Percentiles rank a stretch among this genome's conserved stretches.
phyloP scores from a whole-genome alignment of 2,797 vertebrate species.

The Miichthys miiuy region DNA sequence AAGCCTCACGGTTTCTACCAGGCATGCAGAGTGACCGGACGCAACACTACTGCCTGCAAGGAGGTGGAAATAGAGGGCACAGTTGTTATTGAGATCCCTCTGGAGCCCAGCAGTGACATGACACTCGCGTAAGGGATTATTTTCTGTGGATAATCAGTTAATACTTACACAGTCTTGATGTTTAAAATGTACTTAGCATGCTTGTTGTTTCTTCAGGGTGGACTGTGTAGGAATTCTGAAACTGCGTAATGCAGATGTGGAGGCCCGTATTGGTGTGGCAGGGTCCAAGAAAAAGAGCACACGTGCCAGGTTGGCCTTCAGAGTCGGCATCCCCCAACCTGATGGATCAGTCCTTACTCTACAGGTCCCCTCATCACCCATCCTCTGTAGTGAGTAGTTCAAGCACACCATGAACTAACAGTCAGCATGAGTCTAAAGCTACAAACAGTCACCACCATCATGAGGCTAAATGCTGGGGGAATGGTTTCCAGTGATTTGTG shows the following conservation, averaged over 20 bases:
- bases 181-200: neutral
- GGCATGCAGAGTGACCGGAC: slow-evolving; percentile 96
- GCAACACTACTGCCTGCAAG: slow-evolving; percentile 98
- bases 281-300: slow-evolving; percentile 99
- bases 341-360: slow-evolving; percentile 93
- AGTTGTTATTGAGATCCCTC: slow-evolving; percentile 96
- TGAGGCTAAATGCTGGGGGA: neutral
- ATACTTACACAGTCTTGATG: neutral
- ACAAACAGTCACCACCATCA: neutral
- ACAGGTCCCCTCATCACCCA: slow-evolving; percentile 94
- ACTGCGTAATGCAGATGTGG: slow-evolving; percentile 97
- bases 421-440: neutral
- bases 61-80: slow-evolving; percentile 99
- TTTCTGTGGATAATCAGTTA: neutral
- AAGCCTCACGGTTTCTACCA: slow-evolving; percentile 99
- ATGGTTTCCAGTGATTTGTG: slow-evolving; percentile 3
- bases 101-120: slow-evolving; percentile 96
- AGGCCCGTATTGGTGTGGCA: slow-evolving; percentile 97
- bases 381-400: slow-evolving; percentile 95
- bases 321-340: slow-evolving; percentile 92
- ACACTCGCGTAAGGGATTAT: slow-evolving; percentile 91
- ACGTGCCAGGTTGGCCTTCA: slow-evolving; percentile 95
- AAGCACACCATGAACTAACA: neutral
- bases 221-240: slow-evolving; percentile 99
- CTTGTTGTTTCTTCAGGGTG: slow-evolving; percentile 84